phyloP scores from a whole-genome alignment of 1,140 invertebrate genomes.

The Limonius californicus region DNA sequence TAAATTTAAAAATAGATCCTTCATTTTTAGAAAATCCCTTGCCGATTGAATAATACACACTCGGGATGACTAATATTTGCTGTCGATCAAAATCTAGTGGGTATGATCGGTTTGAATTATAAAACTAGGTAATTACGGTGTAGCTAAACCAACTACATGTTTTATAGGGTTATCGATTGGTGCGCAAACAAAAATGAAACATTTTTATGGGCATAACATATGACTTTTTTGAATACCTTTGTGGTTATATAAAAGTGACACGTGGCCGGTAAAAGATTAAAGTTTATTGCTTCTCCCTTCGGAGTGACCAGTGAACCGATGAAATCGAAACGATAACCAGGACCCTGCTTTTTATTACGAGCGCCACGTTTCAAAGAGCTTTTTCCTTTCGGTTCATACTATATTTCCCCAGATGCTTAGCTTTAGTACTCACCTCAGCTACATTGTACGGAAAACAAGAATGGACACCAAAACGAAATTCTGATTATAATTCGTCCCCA shows the following conservation, averaged over 20 bases:
- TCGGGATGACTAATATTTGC: too few species aligned
- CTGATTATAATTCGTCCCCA: background rate
- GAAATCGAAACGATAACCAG: conserved; percentile 31
- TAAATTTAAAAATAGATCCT: too few species aligned
- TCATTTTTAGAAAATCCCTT: too few species aligned
- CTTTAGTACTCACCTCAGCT: conserved; percentile 9
- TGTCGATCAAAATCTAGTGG: too few species aligned
- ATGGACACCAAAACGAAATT: background rate
- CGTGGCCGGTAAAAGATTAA: conserved; percentile 15
- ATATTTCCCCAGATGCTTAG: conserved; percentile 19
- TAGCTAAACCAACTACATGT: too few species aligned
- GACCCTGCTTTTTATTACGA: conserved; percentile 25
- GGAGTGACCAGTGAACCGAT: conserved; percentile 29
- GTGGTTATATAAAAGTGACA: conserved; percentile 7
- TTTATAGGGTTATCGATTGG: too few species aligned
- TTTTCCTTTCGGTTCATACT: conserved; percentile 17
- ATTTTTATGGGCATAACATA: conserved; percentile 17
- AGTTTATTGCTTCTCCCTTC: conserved; percentile 22
- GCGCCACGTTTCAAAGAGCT: conserved; percentile 22
- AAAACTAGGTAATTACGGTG: too few species aligned
- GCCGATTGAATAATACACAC: too few species aligned
- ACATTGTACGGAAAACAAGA: background rate
- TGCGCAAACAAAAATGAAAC: background rate
- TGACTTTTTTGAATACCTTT: conserved; percentile 10
- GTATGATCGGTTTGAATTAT: too few species aligned